Base-by-base conservation (phyloP, 2,797 vertebrate species). In the Thripadectes ignobilis region DNA sequence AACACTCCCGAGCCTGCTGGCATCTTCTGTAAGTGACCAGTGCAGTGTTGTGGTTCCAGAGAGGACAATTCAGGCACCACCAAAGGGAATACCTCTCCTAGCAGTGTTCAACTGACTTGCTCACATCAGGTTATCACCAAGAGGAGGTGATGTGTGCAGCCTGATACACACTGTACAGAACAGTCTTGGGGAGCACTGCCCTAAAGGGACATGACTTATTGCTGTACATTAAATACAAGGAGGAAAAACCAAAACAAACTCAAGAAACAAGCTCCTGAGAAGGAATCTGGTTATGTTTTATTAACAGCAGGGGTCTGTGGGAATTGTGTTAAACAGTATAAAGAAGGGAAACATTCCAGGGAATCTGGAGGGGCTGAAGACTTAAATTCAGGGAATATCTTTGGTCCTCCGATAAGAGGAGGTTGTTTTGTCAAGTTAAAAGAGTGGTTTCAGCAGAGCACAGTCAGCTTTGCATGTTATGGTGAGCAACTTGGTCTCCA, bases 131-230 rank as follows among this genome's bases (percentile, higher is more conserved):
- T 6, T 27, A 11, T 23, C 49, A 8, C 45, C n/a, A 15, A 43
- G 46, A 32, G n/a, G 41, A 54, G 17, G 21, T 7, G 19, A 6
- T 7, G 9, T 9, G 27, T 29, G 14, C 26, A 21, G 16, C 63
- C 67, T 77, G 8, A 48, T 49, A 39, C 48, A 3, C 14, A 4
- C 32, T 48, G 29, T 34, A 17, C 11, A 59, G 58, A 52, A 21
- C 23, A 49, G 46, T 41, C 75, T 26, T 5, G 1, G 74, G 63
- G 63, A 73, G 15, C 36, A 5, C 0, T 68, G 34, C 48, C 93
- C 85, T 78, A 7, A 57, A 72, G 46, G 34, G 62, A 85, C 68
- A 79, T 7, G 66, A 46, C 89, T 95, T 91, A 92, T 76, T 96
- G 79, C 67, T 76, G 32, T 76, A 27, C 8, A 14, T 52, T 8